Evolutionary conservation across 2,113 vertebrate species (phyloP).

Genomic region (Garra rufa): DNA sequence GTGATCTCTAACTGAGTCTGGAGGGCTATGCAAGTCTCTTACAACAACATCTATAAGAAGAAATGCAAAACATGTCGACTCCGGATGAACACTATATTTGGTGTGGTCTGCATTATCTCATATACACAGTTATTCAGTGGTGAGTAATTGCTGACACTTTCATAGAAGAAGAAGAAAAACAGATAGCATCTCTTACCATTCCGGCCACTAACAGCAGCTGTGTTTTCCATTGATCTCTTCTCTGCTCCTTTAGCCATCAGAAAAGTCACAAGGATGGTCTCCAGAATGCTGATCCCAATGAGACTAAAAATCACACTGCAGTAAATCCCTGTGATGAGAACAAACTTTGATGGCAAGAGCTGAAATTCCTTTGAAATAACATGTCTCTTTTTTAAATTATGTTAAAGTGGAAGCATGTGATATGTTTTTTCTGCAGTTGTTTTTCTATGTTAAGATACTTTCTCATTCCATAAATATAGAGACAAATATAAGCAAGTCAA

Average conservation of each 20-base stretch:
- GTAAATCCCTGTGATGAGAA: slow-evolving; percentile 29
- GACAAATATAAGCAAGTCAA: no score
- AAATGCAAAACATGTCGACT: neutral
- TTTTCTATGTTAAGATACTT: no score
- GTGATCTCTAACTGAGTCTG: neutral
- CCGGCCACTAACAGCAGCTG: neutral
- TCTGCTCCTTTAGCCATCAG: neutral
- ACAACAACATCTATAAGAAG: neutral
- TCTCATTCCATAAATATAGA: no score
- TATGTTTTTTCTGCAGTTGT: no score
- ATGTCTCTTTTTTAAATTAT: no score
- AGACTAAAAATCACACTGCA: slow-evolving; percentile 25
- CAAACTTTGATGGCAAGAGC: no score
- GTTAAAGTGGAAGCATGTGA: no score
- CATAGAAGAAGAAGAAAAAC: no score
- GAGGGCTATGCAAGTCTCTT: neutral
- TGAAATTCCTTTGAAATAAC: no score
- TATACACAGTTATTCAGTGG: no score
- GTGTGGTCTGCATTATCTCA: neutral
- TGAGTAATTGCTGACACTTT: no score
- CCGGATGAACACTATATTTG: neutral
- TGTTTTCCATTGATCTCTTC: neutral
- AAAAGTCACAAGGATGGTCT: slow-evolving; percentile 41
- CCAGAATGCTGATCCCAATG: slow-evolving; percentile 25
- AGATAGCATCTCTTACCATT: no score